Conservation (phyloP, 2,888 invertebrate species). For the Rhagonycha fulva region DNA sequence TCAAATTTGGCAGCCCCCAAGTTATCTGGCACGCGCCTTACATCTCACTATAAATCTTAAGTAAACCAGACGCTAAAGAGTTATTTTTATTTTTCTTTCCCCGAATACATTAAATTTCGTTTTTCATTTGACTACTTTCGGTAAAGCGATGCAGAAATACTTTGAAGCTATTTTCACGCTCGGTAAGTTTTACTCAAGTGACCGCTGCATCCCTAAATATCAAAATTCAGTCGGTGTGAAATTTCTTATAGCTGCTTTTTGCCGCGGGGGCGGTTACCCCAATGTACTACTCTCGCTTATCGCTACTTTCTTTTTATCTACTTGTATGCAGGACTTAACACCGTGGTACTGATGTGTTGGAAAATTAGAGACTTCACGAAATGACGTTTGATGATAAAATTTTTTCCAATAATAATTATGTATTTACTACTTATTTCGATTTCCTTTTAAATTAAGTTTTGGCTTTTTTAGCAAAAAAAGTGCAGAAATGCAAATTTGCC, state of each 20-base stretch:
- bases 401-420: not conserved
- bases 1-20: constrained; percentile 11
- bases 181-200: constrained; percentile 42
- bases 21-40: not conserved
- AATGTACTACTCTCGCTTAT: constrained; percentile 34
- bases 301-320: constrained; percentile 44
- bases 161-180: constrained; percentile 50
- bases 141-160: constrained; percentile 27
- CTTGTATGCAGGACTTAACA: constrained; percentile 53
- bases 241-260: constrained; percentile 41
- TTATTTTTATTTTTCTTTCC: not conserved
- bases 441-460: not conserved
- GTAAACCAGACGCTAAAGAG: not conserved
- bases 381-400: not conserved
- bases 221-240: constrained; percentile 55
- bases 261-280: constrained; percentile 20
- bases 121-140: not conserved
- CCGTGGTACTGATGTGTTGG: constrained; percentile 45
- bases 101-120: not conserved
- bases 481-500: not conserved
- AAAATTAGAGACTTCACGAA: constrained; percentile 28
- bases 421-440: too few species aligned
- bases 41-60: not conserved
- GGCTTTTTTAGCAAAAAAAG: not conserved
- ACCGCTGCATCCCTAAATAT: constrained; percentile 53